phyloP scores from a whole-genome alignment of 2,888 invertebrate species.

The Athalia cordata region DNA sequence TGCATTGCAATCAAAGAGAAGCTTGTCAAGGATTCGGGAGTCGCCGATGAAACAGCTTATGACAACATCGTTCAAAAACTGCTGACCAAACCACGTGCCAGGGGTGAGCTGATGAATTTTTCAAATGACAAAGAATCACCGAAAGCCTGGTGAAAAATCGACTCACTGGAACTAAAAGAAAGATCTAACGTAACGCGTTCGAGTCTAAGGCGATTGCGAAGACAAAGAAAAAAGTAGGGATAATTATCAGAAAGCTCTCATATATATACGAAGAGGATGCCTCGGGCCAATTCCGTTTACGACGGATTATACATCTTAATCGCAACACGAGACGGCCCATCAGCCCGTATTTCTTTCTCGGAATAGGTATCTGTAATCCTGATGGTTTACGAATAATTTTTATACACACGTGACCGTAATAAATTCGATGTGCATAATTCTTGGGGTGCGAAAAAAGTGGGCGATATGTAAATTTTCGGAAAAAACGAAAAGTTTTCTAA shows the following conservation, averaged over 20 bases:
- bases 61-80: constrained; percentile 91
- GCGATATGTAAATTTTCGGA: not conserved
- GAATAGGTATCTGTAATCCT: too few relatives aligned
- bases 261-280: not conserved
- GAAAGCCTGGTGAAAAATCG: not conserved
- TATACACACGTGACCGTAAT: not conserved
- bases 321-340: not conserved
- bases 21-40: constrained; percentile 95
- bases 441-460: not conserved
- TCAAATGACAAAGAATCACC: not conserved
- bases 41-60: constrained; percentile 90
- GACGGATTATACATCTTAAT: not conserved
- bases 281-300: not conserved
- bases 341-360: too few relatives aligned
- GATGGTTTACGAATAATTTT: not conserved
- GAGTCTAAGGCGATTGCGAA: constrained; percentile 19
- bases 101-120: constrained; percentile 79
- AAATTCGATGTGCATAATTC: not conserved
- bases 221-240: not conserved
- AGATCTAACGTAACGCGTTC: not conserved
- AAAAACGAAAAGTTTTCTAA: not conserved
- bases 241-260: not conserved
- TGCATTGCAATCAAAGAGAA: constrained; percentile 97
- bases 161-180: not conserved
- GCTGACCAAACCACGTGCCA: constrained; percentile 89